These are phyloP conservation scores for Meganola albula DNA, from an alignment of 2,888 invertebrate species.

Conservation along the genomic window DNA sequence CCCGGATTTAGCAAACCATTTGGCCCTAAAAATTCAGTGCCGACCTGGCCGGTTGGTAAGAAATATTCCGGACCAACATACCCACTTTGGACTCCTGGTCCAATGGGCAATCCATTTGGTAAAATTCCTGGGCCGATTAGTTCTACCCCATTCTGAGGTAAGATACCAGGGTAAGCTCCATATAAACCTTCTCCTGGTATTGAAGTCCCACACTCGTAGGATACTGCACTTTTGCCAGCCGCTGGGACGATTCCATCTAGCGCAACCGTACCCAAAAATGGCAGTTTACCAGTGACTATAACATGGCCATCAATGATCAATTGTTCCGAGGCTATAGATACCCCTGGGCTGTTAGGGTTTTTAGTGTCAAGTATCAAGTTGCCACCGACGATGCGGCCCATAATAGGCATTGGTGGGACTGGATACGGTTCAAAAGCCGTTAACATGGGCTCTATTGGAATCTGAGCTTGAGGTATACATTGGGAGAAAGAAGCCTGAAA, in stretches of 20 bases:
- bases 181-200: neutral
- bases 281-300: constrained; percentile 34
- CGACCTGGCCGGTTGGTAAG: no score
- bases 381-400: constrained; percentile 20
- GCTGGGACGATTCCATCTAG: constrained; percentile 35
- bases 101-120: no score
- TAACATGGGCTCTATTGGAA: neutral
- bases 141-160: constrained; percentile 5
- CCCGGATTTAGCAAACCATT: no score
- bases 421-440: neutral
- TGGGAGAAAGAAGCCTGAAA: constrained; percentile 19
- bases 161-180: neutral
- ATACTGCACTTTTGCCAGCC: constrained; percentile 28
- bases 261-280: constrained; percentile 38
- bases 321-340: constrained; percentile 31
- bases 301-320: constrained; percentile 36
- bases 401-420: constrained; percentile 5
- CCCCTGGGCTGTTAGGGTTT: constrained; percentile 19
- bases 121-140: neutral
- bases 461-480: constrained; percentile 10
- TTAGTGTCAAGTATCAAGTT: constrained; percentile 24
- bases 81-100: no score
- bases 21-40: no score
- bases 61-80: no score
- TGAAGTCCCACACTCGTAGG: constrained; percentile 16